Conservation (phyloP, 2,113 vertebrate genomes). For the Bostrychus sinensis region DNA sequence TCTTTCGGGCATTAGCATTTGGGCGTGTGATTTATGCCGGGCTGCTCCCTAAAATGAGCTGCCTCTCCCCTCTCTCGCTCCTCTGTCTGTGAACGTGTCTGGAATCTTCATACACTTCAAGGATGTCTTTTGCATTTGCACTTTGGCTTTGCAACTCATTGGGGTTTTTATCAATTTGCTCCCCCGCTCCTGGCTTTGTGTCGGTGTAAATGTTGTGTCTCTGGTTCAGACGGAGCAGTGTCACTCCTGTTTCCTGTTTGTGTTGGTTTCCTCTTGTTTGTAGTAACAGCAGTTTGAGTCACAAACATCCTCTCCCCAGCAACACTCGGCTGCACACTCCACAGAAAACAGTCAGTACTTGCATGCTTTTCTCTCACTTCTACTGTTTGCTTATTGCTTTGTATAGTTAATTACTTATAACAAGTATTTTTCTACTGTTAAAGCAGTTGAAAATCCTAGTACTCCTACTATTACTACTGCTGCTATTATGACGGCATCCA, state of each 20-base stretch:
- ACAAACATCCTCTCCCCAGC: slow-evolving; percentile 47
- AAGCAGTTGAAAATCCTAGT: too few relatives aligned
- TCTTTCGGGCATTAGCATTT: slow-evolving; percentile 68
- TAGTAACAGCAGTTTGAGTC: slow-evolving; percentile 50
- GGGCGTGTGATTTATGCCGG: slow-evolving; percentile 68
- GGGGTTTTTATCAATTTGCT: slow-evolving; percentile 4
- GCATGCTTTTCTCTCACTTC: slow-evolving; percentile 10
- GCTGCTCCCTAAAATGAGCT: slow-evolving; percentile 66
- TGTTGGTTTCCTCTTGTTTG: slow-evolving; percentile 55
- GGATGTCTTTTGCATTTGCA: slow-evolving; percentile 35
- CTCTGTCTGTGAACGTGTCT: slow-evolving; percentile 41
- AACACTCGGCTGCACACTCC: slow-evolving; percentile 53
- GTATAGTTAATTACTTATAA: too few relatives aligned
- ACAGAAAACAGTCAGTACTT: slow-evolving; percentile 35
- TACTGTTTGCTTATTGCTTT: too few relatives aligned
- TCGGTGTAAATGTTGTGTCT: slow-evolving; percentile 16
- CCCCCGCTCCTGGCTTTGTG: slow-evolving; percentile 26
- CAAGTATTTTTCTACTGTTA: too few relatives aligned
- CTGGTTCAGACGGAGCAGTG: slow-evolving; percentile 32
- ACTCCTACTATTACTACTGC: too few relatives aligned
- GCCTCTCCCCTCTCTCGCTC: slow-evolving; percentile 48
- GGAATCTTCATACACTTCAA: slow-evolving; percentile 61
- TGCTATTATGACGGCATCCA: too few relatives aligned
- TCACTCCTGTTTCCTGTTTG: slow-evolving; percentile 47
- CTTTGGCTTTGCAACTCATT: slow-evolving; percentile 48